These are phyloP conservation scores for Orthochromis indermauri DNA, from an alignment of 2,113 vertebrate genomes.

Conservation along the genomic window DNA sequence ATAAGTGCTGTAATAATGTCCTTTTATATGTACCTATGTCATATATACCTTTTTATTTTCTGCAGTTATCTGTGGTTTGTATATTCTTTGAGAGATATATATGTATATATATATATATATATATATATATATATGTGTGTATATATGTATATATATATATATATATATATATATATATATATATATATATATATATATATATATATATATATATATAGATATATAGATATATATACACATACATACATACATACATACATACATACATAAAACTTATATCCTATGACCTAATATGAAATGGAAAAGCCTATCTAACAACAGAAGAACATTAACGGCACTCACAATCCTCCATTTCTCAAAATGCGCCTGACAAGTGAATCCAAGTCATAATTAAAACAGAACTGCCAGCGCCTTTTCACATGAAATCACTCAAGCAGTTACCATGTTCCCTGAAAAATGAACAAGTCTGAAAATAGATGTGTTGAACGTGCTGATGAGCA, in stretches of 20 bases:
- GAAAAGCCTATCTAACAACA: not conserved
- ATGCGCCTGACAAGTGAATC: not conserved
- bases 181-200: too few relatives aligned
- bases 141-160: too few relatives aligned
- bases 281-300: not conserved
- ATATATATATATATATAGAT: too few relatives aligned
- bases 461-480: constrained; percentile 27
- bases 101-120: too few relatives aligned
- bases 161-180: too few relatives aligned
- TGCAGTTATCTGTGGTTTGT: not conserved
- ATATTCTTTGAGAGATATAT: not conserved
- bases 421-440: constrained; percentile 5
- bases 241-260: too few relatives aligned
- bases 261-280: too few relatives aligned
- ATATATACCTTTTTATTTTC: not conserved
- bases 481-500: constrained; percentile 39
- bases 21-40: not conserved
- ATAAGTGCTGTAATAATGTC: not conserved
- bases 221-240: too few relatives aligned
- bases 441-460: not conserved
- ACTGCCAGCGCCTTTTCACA: not conserved
- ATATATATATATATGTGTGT: too few relatives aligned
- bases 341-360: not conserved
- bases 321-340: not conserved
- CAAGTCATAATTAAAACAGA: not conserved